A percentile compares a stretch with the other conserved stretches of the same genome.
phyloP scores from a whole-genome alignment of 2,113 vertebrate genomes.

The Hymenochirus boettgeri region DNA sequence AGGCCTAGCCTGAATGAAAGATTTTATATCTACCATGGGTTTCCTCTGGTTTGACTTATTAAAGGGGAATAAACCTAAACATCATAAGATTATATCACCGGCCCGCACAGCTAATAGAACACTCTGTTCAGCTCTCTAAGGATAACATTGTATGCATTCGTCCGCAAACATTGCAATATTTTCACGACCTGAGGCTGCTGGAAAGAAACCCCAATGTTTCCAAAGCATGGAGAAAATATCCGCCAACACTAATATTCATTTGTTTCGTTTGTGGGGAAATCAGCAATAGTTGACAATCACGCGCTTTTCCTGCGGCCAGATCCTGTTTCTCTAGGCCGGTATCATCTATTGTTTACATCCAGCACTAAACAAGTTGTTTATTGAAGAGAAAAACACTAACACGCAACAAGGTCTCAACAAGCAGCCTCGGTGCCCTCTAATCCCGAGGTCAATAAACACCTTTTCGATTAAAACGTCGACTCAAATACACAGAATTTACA shows the following conservation, averaged over 20 bases:
- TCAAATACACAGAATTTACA: not conserved
- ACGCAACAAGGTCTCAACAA: not conserved
- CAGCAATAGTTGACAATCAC: not conserved
- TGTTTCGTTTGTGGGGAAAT: not conserved
- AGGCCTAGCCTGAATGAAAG: no score
- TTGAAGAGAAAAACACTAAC: not conserved
- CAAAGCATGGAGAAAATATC: conserved; percentile 2
- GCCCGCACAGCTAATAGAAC: no score
- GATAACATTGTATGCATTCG: no score
- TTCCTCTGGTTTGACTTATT: no score
- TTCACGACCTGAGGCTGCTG: not conserved
- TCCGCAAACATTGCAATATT: not conserved
- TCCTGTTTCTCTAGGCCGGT: not conserved
- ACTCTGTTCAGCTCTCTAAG: no score
- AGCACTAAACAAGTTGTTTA: not conserved
- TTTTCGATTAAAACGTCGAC: not conserved
- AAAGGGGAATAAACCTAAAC: no score
- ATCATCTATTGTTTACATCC: not conserved
- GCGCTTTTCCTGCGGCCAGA: not conserved
- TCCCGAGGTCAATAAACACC: not conserved
- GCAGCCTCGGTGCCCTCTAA: not conserved
- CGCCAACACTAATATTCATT: not conserved
- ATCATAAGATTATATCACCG: no score
- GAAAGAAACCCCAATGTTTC: not conserved
- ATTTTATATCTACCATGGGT: no score